phyloP scores from a whole-genome alignment of 2,888 invertebrate species.

The Polydrusus cervinus region DNA sequence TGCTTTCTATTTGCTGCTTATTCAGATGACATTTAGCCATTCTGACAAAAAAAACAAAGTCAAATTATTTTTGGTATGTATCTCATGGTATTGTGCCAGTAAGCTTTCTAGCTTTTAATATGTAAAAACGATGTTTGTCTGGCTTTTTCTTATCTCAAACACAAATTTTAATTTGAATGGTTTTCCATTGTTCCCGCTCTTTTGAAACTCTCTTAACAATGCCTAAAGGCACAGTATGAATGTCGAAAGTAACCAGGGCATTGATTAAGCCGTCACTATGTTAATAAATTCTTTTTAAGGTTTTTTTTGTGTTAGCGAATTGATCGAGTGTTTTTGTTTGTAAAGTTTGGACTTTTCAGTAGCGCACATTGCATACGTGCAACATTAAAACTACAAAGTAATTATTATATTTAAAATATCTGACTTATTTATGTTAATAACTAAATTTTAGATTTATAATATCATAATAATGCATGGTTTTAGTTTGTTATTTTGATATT shows the following conservation, averaged over 20 bases:
- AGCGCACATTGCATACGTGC: background rate
- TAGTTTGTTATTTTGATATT: too few relatives aligned
- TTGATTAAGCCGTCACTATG: conserved; percentile 21
- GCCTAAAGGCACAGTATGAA: conserved; percentile 27
- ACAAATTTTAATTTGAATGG: conserved; percentile 31
- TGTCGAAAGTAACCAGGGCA: conserved; percentile 23
- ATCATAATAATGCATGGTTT: too few relatives aligned
- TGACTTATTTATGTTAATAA: too few relatives aligned
- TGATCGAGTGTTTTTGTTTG: conserved; percentile 10
- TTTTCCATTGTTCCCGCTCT: conserved; percentile 12
- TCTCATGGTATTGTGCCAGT: background rate
- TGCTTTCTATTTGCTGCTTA: too few relatives aligned
- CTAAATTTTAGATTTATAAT: too few relatives aligned
- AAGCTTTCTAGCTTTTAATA: conserved; percentile 2
- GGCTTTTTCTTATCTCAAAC: conserved; percentile 16
- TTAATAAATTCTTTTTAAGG: conserved; percentile 21
- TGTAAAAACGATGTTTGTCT: conserved; percentile 16
- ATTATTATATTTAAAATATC: too few relatives aligned
- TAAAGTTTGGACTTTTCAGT: background rate
- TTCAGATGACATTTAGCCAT: too few relatives aligned
- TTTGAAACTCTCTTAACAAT: conserved; percentile 27
- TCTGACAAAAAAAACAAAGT: too few relatives aligned
- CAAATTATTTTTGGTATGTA: background rate
- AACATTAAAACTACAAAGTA: too few relatives aligned
- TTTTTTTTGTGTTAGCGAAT: conserved; percentile 13